These are phyloP conservation scores for Neotoma lepida DNA, from an alignment of 2,113 vertebrate genomes.

Conservation along the genomic window DNA sequence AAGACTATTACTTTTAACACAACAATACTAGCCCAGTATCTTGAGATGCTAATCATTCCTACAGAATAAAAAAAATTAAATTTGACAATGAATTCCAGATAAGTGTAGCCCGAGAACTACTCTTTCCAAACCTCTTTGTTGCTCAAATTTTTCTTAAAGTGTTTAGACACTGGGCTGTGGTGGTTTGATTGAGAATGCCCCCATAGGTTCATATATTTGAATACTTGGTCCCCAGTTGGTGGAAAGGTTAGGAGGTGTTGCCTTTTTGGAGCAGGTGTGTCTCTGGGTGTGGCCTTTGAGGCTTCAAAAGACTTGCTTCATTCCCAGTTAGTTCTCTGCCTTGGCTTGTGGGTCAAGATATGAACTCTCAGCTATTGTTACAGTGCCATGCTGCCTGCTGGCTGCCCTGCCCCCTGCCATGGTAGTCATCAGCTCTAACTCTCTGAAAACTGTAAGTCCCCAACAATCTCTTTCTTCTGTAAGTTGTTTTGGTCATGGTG, in stretches of 20 bases:
- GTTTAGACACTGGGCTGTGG: not conserved
- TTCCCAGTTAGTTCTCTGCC: not conserved
- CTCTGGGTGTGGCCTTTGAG: not conserved
- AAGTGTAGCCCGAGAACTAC: not conserved
- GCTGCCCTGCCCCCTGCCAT: not conserved
- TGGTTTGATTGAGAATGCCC: not conserved
- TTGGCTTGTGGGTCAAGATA: not conserved
- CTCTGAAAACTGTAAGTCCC: not conserved
- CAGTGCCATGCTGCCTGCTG: not conserved
- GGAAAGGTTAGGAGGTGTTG: not conserved
- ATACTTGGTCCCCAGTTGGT: not conserved
- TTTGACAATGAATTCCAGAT: not conserved
- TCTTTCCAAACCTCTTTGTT: not conserved
- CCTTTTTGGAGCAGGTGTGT: not conserved
- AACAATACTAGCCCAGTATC: not conserved
- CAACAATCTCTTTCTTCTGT: not conserved
- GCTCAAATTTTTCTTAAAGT: not conserved
- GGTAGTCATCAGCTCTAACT: no score
- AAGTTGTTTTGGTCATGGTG: not conserved
- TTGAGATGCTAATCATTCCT: not conserved
- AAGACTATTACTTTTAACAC: not conserved
- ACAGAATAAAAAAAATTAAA: not conserved
- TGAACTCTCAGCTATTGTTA: not conserved
- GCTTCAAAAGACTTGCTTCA: not conserved
- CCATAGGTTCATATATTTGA: not conserved